phyloP scores from a whole-genome alignment of 2,797 vertebrate species.

The Okamejei kenojei region DNA sequence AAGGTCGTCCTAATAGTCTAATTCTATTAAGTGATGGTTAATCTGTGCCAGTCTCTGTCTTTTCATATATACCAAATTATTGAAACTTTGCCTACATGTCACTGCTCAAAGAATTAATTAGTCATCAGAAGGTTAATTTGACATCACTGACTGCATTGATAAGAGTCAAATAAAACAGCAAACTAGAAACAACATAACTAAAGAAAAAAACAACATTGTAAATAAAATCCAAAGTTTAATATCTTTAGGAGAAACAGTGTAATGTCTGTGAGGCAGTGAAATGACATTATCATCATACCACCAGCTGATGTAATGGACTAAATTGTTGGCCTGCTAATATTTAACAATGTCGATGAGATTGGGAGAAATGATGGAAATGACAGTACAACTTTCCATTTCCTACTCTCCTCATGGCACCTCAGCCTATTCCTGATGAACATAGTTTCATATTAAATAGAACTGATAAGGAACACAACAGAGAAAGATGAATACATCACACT shows the following conservation, averaged over 20 bases:
- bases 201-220: conserved; percentile 25
- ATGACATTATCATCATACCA: background rate
- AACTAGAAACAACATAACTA: background rate
- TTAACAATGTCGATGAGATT: background rate
- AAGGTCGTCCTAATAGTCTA: no score
- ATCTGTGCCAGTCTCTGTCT: background rate
- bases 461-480: background rate
- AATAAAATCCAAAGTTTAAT: conserved; percentile 36
- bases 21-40: background rate
- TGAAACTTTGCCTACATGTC: background rate
- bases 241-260: conserved; percentile 5
- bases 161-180: background rate
- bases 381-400: conserved; percentile 6
- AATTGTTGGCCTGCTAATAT: background rate
- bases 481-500: background rate
- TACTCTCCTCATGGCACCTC: background rate
- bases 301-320: background rate
- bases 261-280: background rate
- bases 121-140: background rate
- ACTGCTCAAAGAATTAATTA: background rate
- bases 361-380: background rate
- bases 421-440: background rate
- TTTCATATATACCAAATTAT: background rate
- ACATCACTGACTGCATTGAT: no score
- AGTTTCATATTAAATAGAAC: background rate